These are phyloP conservation scores for Apis florea DNA, from an alignment of 1,140 invertebrate genomes.

Conservation along the genomic window DNA sequence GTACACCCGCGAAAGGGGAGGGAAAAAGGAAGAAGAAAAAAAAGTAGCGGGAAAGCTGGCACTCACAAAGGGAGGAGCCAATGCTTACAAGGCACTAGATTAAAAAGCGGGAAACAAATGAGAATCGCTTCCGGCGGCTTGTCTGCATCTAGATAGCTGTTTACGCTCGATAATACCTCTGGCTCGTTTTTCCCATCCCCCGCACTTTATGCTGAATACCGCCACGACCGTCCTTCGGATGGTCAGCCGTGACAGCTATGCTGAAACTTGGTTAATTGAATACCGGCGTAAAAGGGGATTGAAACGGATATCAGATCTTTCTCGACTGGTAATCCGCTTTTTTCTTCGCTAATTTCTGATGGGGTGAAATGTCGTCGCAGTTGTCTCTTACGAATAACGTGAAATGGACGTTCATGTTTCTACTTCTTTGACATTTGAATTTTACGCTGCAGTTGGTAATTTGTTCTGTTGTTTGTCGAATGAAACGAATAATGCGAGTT, in stretches of 20 bases:
- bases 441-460: background rate
- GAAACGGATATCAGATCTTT: background rate
- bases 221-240: background rate
- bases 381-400: no score
- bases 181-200: background rate
- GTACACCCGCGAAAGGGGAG: background rate
- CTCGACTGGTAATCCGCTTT: no score
- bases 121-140: slow-evolving; percentile 67
- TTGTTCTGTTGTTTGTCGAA: background rate
- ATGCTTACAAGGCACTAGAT: slow-evolving; percentile 51
- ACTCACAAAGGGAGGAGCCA: slow-evolving; percentile 35
- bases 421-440: no score
- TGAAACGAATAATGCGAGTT: background rate
- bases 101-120: slow-evolving; percentile 70
- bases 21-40: background rate
- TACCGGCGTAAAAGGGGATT: background rate
- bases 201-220: background rate
- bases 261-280: slow-evolving; percentile 25
- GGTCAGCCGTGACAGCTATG: background rate
- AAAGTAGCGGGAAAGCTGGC: background rate
- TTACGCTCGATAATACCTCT: slow-evolving; percentile 49
- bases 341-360: no score
- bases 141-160: slow-evolving; percentile 61
- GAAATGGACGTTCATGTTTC: no score
- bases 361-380: no score